Evolutionary conservation across 2,113 vertebrate species (phyloP), one percentile per base, ranked within the genome.

Genomic region (Cheirogaleus medius): DNA sequence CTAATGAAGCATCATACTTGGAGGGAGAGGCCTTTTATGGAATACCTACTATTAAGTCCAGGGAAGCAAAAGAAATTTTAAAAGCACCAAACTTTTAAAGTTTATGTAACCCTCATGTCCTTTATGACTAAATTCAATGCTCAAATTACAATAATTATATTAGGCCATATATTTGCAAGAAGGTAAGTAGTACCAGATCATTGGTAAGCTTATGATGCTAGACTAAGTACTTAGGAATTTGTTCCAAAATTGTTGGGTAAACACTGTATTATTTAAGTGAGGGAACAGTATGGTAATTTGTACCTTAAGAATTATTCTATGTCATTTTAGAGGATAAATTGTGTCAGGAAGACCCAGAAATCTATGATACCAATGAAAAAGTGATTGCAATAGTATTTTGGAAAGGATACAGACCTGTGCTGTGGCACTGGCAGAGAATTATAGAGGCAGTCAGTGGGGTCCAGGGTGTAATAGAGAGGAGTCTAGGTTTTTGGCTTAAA

Each of bases 101-200:
- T 42, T 94, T 58, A 66, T 49, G 23, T 78, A 84, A 80, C 12
- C 20, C 17, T 87, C 7, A 27, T 80, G 49, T 83, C 47, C 56
- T 88, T 95, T 91, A 60, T 78, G 37, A 56, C 18, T 87, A 90
- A 82, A 94, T 90, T 58, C 84, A 95, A 84, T 74, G 71, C 25
- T 87, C 4, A 85, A 69, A 84, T 83, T 92, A 69, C 3, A 42
- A 5, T 80, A 87, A 64, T 69, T 90, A 3, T 86, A 66, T 54
- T 80, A 82, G 23, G 56, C 18, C n/a, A 85, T 74, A 56, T 85
- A 83, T 96, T 91, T 93, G 25, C n/a, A 76, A 91, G 37, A 32
- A 90, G 23, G 15, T 78, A 68, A 73, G 52, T 83, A 8, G 21
- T 87, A 18, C 27, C 44, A 60, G 42, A 39, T 82, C 32, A 37